phyloP scores from a whole-genome alignment of 2,888 invertebrate genomes.

The Taenaris catops region DNA sequence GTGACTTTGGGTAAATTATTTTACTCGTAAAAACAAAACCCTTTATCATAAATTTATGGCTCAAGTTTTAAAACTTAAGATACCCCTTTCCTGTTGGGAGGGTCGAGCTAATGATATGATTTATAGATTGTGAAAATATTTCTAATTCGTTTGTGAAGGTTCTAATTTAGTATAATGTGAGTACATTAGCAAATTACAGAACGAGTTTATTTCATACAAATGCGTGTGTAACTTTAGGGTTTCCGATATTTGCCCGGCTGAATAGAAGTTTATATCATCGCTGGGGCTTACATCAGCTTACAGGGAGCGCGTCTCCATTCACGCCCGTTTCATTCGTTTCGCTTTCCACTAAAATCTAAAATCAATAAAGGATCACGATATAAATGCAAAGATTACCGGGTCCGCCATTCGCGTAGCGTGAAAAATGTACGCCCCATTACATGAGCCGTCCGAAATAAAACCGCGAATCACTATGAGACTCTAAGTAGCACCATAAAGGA shows the following conservation, averaged over 20 bases:
- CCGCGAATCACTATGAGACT: slow-evolving; percentile 77
- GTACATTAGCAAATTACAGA: slow-evolving; percentile 19
- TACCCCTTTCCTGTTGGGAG: slow-evolving; percentile 56
- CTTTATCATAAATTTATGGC: slow-evolving; percentile 71
- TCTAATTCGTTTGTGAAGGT: slow-evolving; percentile 34
- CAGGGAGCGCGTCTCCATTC: slow-evolving; percentile 72
- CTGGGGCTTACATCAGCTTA: slow-evolving; percentile 70
- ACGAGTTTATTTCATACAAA: slow-evolving; percentile 19
- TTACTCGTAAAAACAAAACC: slow-evolving; percentile 60
- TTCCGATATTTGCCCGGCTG: slow-evolving; percentile 56
- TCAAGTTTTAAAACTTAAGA: slow-evolving; percentile 54
- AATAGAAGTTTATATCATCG: slow-evolving; percentile 75
- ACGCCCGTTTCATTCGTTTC: slow-evolving; percentile 73
- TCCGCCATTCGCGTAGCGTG: slow-evolving; percentile 65
- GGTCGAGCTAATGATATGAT: slow-evolving; percentile 51
- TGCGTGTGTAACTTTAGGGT: slow-evolving; percentile 41
- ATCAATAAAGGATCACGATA: slow-evolving; percentile 78
- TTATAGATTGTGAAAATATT: slow-evolving; percentile 37
- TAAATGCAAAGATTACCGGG: slow-evolving; percentile 78
- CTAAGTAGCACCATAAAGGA: slow-evolving; percentile 74
- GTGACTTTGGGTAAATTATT: slow-evolving; percentile 56
- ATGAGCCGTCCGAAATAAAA: slow-evolving; percentile 76
- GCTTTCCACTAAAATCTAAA: slow-evolving; percentile 78
- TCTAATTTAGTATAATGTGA: slow-evolving; percentile 2
- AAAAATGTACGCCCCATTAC: slow-evolving; percentile 74